Evolutionary conservation across 1,140 invertebrate genomes (phyloP).

Genomic region (Charaxes varanes): DNA sequence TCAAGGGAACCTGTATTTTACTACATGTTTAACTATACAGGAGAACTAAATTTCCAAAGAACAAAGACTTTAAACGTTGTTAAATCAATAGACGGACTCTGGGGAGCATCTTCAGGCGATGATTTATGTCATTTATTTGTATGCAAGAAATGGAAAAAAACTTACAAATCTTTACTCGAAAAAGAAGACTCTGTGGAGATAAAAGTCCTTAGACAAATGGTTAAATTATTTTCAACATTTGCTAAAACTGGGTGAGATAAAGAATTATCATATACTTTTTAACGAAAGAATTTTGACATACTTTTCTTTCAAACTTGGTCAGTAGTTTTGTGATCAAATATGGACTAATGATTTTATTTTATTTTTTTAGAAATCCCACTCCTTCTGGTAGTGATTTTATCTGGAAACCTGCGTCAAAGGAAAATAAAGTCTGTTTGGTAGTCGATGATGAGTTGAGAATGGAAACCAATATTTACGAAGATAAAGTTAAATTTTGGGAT

Average conservation of each 20-base stretch:
- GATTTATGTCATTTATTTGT: constrained; percentile 69
- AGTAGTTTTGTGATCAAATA: no score
- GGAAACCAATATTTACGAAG: constrained; percentile 55
- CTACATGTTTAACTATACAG: constrained; percentile 72
- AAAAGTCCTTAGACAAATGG: constrained; percentile 69
- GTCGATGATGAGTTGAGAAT: constrained; percentile 65
- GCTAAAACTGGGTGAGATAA: constrained; percentile 66
- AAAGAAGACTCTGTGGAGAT: constrained; percentile 56
- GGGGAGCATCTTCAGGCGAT: constrained; percentile 54
- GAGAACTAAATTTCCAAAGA: constrained; percentile 73
- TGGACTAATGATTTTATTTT: no score
- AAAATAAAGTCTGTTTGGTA: constrained; percentile 69
- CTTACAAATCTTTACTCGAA: constrained; percentile 44
- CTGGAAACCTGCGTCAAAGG: constrained; percentile 69
- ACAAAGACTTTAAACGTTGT: constrained; percentile 35
- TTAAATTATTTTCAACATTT: constrained; percentile 75
- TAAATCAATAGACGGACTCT: constrained; percentile 50
- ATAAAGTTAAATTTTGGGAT: constrained; percentile 73
- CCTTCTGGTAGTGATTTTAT: constrained; percentile 52
- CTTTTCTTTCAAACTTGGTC: no score
- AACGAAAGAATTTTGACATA: no score
- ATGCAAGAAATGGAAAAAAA: constrained; percentile 45
- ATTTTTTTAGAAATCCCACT: constrained; percentile 67
- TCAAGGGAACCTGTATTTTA: constrained; percentile 66
- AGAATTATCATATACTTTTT: no score